Evolutionary conservation across 1,140 invertebrate species (phyloP), one percentile per base, ranked within the genome.

Genomic region (Campoletis sonorensis): DNA sequence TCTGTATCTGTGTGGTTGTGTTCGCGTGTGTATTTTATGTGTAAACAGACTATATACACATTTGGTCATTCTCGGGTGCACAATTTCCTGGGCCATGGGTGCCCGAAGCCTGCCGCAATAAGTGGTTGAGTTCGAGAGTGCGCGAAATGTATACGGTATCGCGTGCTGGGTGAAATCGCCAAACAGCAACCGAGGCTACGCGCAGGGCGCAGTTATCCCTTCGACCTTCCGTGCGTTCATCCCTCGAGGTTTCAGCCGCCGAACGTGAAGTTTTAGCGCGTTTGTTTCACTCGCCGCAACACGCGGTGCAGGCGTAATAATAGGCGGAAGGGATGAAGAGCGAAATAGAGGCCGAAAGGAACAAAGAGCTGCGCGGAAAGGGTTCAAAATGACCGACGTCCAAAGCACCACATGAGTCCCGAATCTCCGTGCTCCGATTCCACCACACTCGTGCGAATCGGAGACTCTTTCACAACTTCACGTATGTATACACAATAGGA

Each of bases 241-340:
- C 21, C n/a, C 61, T 8, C 4, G 23, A 23, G 23, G n/a, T 67
- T 67, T 30, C 61, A 67, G 7, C 67, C 27, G 30, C 67, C 67
- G 33, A 70, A 70, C 15, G 67, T 27, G 67, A 70, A 70, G 67
- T 27, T 70, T 70, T 70, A 27, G 30, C 67, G 67, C 67, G 67
- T 30, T 70, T 70, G 67, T 70, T 70, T 70, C 67, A 33, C 67
- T 70, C 67, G 30, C 67, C 67, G 67, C 67, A 70, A 70, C 67
- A 70, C 67, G 67, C 15, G 67, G 67, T 70, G 30, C n/a, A 70
- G 67, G 67, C 15, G 30, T 70, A 70, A 70, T 70, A 70, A 70
- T 27, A 30, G 30, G 21, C 67, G 13, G 21, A 16, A 33, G 67
- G 30, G 67, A 33, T 18, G 18, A 70, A 33, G 30, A 70, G 26